Conservation (phyloP, 2,113 vertebrate genomes). For the Brienomyrus brachyistius region DNA sequence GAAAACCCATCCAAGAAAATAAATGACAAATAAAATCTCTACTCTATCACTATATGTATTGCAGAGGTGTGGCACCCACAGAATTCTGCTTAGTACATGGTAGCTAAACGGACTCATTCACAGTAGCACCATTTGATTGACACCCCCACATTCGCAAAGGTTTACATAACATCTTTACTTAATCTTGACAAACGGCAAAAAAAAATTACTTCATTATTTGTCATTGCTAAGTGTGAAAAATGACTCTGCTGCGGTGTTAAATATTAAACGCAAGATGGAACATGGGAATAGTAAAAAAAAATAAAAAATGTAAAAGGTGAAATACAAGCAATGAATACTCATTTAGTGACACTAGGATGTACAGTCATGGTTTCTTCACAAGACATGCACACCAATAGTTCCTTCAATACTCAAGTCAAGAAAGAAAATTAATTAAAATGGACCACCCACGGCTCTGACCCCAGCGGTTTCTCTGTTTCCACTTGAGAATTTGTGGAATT, state of each 20-base stretch:
- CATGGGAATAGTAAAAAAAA: neutral
- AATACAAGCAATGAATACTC: neutral
- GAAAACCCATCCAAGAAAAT: neutral
- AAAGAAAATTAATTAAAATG: neutral
- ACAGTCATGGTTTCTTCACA: neutral
- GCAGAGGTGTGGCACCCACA: neutral
- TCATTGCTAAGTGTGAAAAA: neutral
- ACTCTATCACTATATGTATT: neutral
- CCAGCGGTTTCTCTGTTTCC: neutral
- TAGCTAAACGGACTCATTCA: neutral
- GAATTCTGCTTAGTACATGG: neutral
- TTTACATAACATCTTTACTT: slow-evolving; percentile 10
- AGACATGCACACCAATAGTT: neutral
- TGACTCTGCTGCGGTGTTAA: neutral
- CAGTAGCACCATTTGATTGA: neutral
- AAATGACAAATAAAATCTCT: neutral
- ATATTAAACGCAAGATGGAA: neutral
- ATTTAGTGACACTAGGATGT: neutral
- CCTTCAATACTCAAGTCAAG: neutral
- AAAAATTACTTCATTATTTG: neutral
- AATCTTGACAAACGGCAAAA: neutral
- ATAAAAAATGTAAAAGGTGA: neutral
- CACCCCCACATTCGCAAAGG: neutral
- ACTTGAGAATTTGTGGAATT: neutral
- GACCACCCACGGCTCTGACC: neutral